Conservation (phyloP, 2,113 vertebrate genomes). For the Siniperca chuatsi region DNA sequence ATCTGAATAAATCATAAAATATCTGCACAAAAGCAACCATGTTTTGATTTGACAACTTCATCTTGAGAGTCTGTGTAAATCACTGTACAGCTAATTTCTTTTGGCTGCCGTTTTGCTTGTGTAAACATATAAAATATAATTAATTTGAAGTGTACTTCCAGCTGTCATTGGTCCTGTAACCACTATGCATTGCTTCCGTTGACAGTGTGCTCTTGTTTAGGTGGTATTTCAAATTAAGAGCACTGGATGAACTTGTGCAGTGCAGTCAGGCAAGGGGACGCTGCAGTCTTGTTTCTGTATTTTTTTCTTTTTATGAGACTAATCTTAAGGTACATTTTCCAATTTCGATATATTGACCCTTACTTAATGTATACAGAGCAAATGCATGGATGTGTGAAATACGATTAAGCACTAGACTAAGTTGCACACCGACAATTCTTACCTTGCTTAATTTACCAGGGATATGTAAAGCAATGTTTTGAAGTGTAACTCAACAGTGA, state of each 20-base stretch:
- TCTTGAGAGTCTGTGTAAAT: not conserved
- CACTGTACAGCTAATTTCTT: not conserved
- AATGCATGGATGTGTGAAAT: conserved; percentile 15
- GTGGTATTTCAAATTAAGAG: conserved; percentile 1
- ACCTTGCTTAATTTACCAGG: not conserved
- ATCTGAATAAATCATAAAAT: not conserved
- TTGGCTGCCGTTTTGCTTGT: not conserved
- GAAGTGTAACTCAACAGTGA: not conserved
- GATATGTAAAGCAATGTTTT: conserved; percentile 14
- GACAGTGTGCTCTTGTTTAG: not conserved
- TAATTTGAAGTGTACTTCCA: not conserved
- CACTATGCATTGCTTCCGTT: not conserved
- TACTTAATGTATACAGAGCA: not conserved
- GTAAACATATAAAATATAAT: not conserved
- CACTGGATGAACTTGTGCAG: not conserved
- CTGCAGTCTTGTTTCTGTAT: not conserved
- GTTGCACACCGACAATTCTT: not conserved
- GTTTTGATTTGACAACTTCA: not conserved
- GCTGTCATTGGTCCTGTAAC: not conserved
- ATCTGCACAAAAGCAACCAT: not conserved
- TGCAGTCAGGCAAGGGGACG: not conserved
- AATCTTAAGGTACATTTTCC: not conserved
- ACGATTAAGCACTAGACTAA: not conserved
- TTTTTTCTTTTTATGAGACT: not conserved
- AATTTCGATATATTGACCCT: not conserved